phyloP scores from a whole-genome alignment of 1,140 invertebrate species.

The Procambarus virginalis region DNA sequence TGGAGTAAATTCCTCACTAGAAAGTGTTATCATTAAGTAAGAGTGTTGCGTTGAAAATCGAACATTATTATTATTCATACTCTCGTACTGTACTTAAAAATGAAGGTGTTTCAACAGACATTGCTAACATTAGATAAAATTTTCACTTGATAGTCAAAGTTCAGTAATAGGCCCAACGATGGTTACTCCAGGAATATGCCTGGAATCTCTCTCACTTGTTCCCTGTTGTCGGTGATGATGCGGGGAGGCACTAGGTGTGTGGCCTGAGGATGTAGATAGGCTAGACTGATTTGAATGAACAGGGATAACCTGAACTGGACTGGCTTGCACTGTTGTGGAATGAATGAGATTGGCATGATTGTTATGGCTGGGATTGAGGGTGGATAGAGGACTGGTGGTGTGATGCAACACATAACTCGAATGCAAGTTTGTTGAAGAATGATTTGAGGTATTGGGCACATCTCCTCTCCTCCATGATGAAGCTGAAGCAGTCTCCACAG shows the following conservation, averaged over 20 bases:
- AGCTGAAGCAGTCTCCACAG: constrained; percentile 56
- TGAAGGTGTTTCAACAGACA: background rate
- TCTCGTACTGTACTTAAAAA: background rate
- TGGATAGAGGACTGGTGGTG: background rate
- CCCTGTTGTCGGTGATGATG: constrained; percentile 36
- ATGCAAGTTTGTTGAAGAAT: constrained; percentile 21
- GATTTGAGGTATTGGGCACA: constrained; percentile 25
- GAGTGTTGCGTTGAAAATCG: background rate
- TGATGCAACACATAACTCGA: constrained; percentile 42
- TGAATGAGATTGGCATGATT: constrained; percentile 21
- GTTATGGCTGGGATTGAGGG: constrained; percentile 1
- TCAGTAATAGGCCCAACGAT: constrained; percentile 59
- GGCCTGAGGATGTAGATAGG: constrained; percentile 13
- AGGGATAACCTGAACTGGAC: background rate
- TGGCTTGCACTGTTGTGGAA: background rate
- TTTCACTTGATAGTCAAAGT: constrained; percentile 19
- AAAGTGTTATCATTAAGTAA: background rate
- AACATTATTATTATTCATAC: background rate
- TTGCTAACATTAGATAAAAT: background rate
- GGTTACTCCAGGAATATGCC: constrained; percentile 42
- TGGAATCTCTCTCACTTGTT: constrained; percentile 27
- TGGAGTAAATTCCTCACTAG: background rate
- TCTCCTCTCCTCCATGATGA: constrained; percentile 58
- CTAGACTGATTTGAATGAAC: constrained; percentile 19
- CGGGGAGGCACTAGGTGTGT: constrained; percentile 24